Conservation (phyloP, 2,888 invertebrate genomes). For the Poecilus cupreus region DNA sequence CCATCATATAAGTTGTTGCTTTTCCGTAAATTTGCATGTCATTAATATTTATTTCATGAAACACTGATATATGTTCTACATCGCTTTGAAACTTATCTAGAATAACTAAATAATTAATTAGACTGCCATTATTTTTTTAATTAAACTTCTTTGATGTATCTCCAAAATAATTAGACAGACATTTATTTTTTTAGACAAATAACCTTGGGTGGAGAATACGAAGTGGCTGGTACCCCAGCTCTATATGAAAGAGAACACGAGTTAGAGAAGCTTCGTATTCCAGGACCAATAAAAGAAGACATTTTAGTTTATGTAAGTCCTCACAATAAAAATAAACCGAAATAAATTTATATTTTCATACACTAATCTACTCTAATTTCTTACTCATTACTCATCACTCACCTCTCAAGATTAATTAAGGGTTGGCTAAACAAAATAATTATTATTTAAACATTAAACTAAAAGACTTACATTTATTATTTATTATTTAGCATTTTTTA, state of each 20-base stretch:
- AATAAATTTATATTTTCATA: constrained; percentile 30
- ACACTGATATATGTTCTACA: background rate
- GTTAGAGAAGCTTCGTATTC: constrained; percentile 86
- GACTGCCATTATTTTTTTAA: constrained; percentile 61
- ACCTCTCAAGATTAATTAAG: too few species aligned
- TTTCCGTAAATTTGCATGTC: constrained; percentile 3
- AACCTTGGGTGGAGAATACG: constrained; percentile 86
- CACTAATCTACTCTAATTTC: background rate
- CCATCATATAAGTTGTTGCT: background rate
- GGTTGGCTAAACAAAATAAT: too few species aligned
- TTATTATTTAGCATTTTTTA: too few species aligned
- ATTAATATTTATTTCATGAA: constrained; percentile 27
- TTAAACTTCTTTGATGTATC: too few species aligned
- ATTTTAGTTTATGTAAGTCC: constrained; percentile 86
- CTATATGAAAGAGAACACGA: constrained; percentile 87
- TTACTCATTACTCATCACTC: background rate
- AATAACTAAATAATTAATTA: background rate
- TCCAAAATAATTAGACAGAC: too few species aligned
- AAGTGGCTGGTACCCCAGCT: constrained; percentile 85
- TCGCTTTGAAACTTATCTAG: background rate
- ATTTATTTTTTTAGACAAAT: constrained; percentile 75
- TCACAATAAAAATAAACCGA: background rate
- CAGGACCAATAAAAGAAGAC: constrained; percentile 87
- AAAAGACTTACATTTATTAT: too few species aligned
- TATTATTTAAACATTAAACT: too few species aligned